These are phyloP conservation scores for Trematomus bernacchii DNA, from an alignment of 2,797 vertebrate species.

Conservation along the genomic window DNA sequence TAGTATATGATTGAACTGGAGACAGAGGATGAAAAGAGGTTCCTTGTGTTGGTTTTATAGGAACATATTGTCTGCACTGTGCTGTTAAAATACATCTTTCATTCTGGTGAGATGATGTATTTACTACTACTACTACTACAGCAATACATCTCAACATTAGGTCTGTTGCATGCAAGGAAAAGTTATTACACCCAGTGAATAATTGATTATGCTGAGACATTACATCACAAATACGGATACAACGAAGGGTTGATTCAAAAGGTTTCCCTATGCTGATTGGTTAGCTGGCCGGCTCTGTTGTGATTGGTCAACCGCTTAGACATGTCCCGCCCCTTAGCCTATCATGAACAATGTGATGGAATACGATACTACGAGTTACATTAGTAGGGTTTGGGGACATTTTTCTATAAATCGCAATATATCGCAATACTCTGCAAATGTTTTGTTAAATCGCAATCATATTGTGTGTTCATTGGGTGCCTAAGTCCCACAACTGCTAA, in stretches of 20 bases:
- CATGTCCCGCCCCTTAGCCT: too few relatives aligned
- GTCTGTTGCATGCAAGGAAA: neutral
- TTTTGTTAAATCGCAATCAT: too few relatives aligned
- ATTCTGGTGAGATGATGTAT: neutral
- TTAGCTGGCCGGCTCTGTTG: too few relatives aligned
- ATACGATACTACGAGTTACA: too few relatives aligned
- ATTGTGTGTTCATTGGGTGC: too few relatives aligned
- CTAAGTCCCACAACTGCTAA: too few relatives aligned
- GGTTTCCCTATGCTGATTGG: neutral
- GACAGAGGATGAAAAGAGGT: conserved; percentile 6
- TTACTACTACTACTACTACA: neutral
- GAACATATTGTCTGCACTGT: neutral
- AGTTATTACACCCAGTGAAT: conserved; percentile 15
- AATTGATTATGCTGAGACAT: conserved; percentile 21
- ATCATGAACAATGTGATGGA: too few relatives aligned
- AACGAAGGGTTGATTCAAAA: conserved; percentile 22
- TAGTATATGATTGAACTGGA: neutral
- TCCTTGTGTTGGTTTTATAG: conserved; percentile 37
- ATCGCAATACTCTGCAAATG: too few relatives aligned
- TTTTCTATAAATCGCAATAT: too few relatives aligned
- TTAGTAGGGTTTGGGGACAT: too few relatives aligned
- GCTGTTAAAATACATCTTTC: neutral
- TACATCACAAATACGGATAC: neutral
- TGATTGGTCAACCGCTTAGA: too few relatives aligned
- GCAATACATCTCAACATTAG: neutral